Conservation (phyloP, 2,888 invertebrate genomes). For the Drosophila aldrichi region DNA sequence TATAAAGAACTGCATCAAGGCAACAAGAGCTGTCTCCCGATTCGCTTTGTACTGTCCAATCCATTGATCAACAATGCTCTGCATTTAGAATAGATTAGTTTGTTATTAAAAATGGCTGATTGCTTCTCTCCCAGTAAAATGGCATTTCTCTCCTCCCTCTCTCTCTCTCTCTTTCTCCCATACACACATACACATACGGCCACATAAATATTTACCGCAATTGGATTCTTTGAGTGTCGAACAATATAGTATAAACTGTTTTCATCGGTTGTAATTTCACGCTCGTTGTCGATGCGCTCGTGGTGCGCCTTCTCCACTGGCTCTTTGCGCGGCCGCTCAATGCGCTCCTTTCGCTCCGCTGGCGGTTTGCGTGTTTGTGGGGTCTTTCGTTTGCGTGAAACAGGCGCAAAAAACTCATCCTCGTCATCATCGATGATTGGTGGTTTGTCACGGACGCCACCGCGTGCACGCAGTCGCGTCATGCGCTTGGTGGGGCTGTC, state of each 20-base stretch:
- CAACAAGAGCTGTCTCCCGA: constrained; percentile 95
- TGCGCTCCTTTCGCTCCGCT: constrained; percentile 80
- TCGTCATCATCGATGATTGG: constrained; percentile 86
- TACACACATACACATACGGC: background rate
- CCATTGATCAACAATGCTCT: constrained; percentile 99
- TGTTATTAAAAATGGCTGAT: background rate
- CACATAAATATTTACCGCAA: constrained; percentile 87
- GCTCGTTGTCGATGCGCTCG: constrained; percentile 84
- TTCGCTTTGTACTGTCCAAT: constrained; percentile 98
- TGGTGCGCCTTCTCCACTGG: constrained; percentile 83
- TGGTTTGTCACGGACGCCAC: constrained; percentile 85
- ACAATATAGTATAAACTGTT: constrained; percentile 93
- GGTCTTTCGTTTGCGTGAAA: constrained; percentile 82
- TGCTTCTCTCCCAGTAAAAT: background rate
- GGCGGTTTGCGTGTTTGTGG: constrained; percentile 75
- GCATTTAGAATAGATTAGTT: constrained; percentile 20
- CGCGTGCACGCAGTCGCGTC: constrained; percentile 88
- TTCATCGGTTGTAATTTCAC: constrained; percentile 90
- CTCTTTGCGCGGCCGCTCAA: constrained; percentile 84
- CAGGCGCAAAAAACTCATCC: constrained; percentile 84
- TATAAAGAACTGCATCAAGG: constrained; percentile 99
- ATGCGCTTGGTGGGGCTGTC: constrained; percentile 87
- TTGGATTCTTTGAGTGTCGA: constrained; percentile 92
- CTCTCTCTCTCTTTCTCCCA: too few relatives aligned
- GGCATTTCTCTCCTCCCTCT: background rate